Base-by-base conservation (phyloP, 2,888 invertebrate species). In the Drosophila dives region DNA sequence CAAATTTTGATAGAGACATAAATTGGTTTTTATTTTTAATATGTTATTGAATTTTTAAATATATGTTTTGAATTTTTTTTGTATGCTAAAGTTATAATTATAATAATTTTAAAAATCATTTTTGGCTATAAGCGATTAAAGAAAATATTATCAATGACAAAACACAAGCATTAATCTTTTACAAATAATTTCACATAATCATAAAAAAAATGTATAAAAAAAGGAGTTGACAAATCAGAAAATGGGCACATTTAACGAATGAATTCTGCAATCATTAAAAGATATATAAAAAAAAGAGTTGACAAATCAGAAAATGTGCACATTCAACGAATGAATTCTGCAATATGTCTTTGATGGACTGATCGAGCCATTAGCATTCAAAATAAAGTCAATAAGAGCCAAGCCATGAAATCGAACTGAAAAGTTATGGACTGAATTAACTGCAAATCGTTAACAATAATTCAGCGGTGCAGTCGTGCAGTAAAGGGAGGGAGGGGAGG, bases 361-460 rank as follows among this genome's bases (percentile, higher is more conserved):
- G 72, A 87, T 72, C 86, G 86, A 56, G 69, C 80, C 80, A 89
- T 85, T 85, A 88, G 80, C 89, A 90, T 85, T 68, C 80, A 77
- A 83, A 86, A 86, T 79, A 89, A 86, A 89, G 89, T 83, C 89
- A 86, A 75, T 81, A 72, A 72, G 68, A 60, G 80, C 26, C 65
- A 62, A 69, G 64, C 70, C 73, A 53, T 78, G 72, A 83, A 83
- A 83, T 74, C 77, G 77, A 77, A 88, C 59, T 67, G 76, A 82
- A 83, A 84, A 90, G 75, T 89, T 85, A 91, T 85, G 82, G 56
- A 74, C 68, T 56, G 71, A 80, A 91, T 92, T 90, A 91, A 91
- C 86, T 84, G 90, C 91, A 91, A 92, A 91, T 91, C 92, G 92
- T 90, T 91, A 91, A 90, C 91, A 89, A 91, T 91, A 91, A 92